Evolutionary conservation across 2,888 invertebrate species (phyloP), one percentile per base, ranked within the genome.

Genomic region (Pseudeuparius sepicola): DNA sequence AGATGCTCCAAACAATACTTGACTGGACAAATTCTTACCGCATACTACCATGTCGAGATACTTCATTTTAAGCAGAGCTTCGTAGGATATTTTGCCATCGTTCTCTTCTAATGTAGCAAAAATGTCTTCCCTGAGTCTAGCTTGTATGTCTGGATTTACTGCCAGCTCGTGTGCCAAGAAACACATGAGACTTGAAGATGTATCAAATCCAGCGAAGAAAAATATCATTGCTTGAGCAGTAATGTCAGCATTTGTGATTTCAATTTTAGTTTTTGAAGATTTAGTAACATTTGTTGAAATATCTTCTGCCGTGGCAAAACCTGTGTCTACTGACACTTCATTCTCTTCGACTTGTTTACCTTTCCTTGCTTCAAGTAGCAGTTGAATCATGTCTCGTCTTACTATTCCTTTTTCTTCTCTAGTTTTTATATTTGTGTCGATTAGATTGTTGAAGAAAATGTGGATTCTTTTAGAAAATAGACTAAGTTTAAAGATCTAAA

Each of bases 81-180:
- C 64, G 42, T 68, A 68, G 0, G 59, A 61, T 3, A 60, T 41
- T 7, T 58, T 46, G 3, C 59, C 63, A 2, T 54, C 45, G 10
- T 53, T 55, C 9, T 39, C 36, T 6, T 57, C 46, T 4, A 41
- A 30, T 4, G 56, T 49, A 18, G 68, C 64, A 12, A 57, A 62
- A 16, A 78, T 68, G 58, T 78, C 76, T 25, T 64, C 47, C 2
- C 60, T 61, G 1, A 78, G 55, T 32, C 53, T 65, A 3, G 66
- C 60, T 51, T 77, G 77, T 1, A 72, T 53, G 0, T 75, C 72
- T 11, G 68, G 65, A 55, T 76, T 66, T 3, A 68, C 34, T 15
- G 72, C 71, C 14, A 78, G 47, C 52, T 76, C 76, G 25, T 73
- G 64, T 0, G 70, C 54, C 0, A 67, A 49, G 40, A 75, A 73